phyloP scores from a whole-genome alignment of 2,888 invertebrate species.

The Chaetoderma sp. region DNA sequence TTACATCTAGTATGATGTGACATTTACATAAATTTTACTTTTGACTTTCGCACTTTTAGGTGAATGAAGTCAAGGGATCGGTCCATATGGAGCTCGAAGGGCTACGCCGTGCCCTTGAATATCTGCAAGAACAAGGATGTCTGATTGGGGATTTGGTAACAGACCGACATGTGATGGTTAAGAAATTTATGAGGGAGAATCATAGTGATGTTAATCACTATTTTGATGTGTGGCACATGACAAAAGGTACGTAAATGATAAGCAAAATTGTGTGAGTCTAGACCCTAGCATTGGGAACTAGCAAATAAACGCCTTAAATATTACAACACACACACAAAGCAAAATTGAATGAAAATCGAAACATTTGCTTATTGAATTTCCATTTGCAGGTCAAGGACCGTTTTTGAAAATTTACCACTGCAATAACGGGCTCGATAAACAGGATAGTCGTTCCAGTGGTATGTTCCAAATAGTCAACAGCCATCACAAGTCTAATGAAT shows the following conservation, averaged over 20 bases:
- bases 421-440: no score
- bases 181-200: slow-evolving; percentile 20
- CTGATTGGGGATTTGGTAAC: slow-evolving; percentile 4
- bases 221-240: slow-evolving; percentile 28
- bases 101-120: background rate
- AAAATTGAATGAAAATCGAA: background rate
- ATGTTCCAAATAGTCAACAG: background rate
- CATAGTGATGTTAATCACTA: slow-evolving; percentile 10
- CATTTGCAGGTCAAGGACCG: no score
- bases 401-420: no score
- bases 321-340: no score
- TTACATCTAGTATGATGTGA: no score
- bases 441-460: no score
- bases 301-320: no score
- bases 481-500: background rate
- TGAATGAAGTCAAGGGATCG: slow-evolving; percentile 1
- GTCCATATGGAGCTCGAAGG: slow-evolving; percentile 9
- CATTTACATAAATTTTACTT: no score
- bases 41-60: no score
- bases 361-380: no score
- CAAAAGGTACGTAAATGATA: slow-evolving; percentile 20
- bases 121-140: background rate
- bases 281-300: no score
- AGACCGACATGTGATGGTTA: slow-evolving; percentile 17
- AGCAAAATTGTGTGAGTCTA: background rate